Base-by-base conservation (phyloP, 2,888 invertebrate species). In the Apoda limacodes region DNA sequence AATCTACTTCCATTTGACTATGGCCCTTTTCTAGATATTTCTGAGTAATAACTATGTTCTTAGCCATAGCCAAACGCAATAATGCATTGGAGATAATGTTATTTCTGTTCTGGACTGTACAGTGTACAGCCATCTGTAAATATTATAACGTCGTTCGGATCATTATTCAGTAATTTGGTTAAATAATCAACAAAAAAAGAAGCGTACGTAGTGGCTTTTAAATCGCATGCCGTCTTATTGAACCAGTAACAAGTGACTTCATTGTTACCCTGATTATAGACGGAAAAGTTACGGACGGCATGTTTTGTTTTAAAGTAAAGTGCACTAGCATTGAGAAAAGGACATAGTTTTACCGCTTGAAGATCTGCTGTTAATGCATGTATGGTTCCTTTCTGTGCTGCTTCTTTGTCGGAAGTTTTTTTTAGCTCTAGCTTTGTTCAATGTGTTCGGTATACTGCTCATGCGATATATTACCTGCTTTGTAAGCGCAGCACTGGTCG, bases 301-400 rank as follows among this genome's bases (percentile, higher is more conserved):
- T 50, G 34, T 32, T 51, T 55, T 4, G 48, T 54, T 32, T 53
- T 52, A 38, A 50, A 55, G 35, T 53, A 56, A 9, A 48, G 28
- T 13, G 51, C 46, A 42, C 51, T 55, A 22, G 50, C 51, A 9
- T 29, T 14, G 10, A 48, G 14, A 4, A 9, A 35, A 25, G 50
- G 48, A 13, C 45, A n/a, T n/a, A n/a, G n/a, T n/a, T n/a, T n/a
- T n/a, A n/a, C n/a, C n/a, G n/a, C n/a, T n/a, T n/a, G n/a, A 49
- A 50, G 11, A 40, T 50, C 49, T 4, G 43, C 44, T 5, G 46
- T 47, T 17, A 51, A 5, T 28, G 35, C 30, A 31, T 43, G 44
- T 11, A 45, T 24, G 4, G 13, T 34, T 25, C 47, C 45, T 28
- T 34, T 32, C 35, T 42, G 14, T 25, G 50, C 49, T 2, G 15